A percentile compares a stretch with the other conserved stretches of the same genome.
Evolutionary conservation across 2,888 invertebrate species (phyloP).

Genomic region (Drosophila parthenogenetica): DNA sequence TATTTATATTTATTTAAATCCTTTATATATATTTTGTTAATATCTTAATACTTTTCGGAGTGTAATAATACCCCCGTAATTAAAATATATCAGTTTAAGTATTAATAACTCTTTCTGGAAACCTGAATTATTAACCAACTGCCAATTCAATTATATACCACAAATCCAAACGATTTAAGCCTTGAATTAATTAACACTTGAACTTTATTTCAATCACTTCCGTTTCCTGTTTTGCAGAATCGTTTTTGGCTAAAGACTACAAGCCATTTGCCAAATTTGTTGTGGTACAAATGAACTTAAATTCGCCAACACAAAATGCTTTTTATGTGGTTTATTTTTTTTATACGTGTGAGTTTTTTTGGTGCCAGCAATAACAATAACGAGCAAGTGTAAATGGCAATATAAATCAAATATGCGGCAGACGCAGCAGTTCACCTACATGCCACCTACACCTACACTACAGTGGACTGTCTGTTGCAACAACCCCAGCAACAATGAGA

Average conservation of each 20-base stretch:
- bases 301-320: slow-evolving; percentile 34
- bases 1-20: too few relatives aligned
- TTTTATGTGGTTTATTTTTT: slow-evolving; percentile 22
- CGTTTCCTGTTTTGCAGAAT: not conserved
- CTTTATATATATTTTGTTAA: too few relatives aligned
- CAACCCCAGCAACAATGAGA: slow-evolving; percentile 21
- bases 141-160: too few relatives aligned
- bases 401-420: slow-evolving; percentile 75
- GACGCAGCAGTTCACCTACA: slow-evolving; percentile 57
- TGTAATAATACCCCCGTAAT: too few relatives aligned
- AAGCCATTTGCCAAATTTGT: slow-evolving; percentile 23
- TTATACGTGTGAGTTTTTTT: too few relatives aligned
- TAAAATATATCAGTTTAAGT: too few relatives aligned
- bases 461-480: slow-evolving; percentile 25
- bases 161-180: not conserved
- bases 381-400: slow-evolving; percentile 69
- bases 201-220: not conserved
- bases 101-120: too few relatives aligned
- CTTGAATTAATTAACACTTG: not conserved
- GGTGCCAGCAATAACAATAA: slow-evolving; percentile 60
- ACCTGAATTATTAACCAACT: too few relatives aligned
- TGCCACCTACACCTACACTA: slow-evolving; percentile 47
- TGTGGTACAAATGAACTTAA: slow-evolving; percentile 42
- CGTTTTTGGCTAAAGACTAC: slow-evolving; percentile 21
- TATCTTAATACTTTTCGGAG: too few relatives aligned